Evolutionary conservation across 2,888 invertebrate species (phyloP), one percentile per base, ranked within the genome.

Genomic region (Diadegma fenestrale): DNA sequence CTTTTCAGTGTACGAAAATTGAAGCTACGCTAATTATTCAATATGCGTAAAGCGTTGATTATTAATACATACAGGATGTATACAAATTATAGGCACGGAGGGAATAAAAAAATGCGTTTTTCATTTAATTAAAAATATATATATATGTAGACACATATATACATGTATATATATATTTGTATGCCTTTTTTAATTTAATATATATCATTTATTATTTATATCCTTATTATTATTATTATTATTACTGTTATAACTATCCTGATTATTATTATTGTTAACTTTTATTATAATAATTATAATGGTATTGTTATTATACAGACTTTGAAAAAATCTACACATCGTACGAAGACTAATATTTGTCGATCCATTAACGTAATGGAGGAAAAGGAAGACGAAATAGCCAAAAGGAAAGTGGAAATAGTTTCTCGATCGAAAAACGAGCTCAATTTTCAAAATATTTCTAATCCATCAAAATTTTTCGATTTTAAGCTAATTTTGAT

Each of bases 141-240:
- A 5, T 22, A 64, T 41, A 66, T 33, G 12, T 41, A 66, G 10
- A 6, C 14, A 63, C 17, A 63, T 63, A n/a, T 17, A 51, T 48
- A 51, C n/a, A n/a, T 14, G 12, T 33, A 41, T 19, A 68, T 64
- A 63, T 43, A 58, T 41, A 78, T 41, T 54, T 45, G 69, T 72
- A 78, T 17, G 61, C 79, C 51, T 87, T 89, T 88, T 90, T 89
- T 88, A 87, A 91, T 89, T 88, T 85, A 87, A 85, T 88, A 73
- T 88, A 83, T 83, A 88, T 79, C 80, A 81, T 87, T 87, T 88
- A 87, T 90, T 89, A 82, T 86, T 86, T 87, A 87, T 45, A 87
- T 85, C 37, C 69, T 45, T 37, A 63, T 54, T 69, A 69, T 83
- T 78, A 73, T 73, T 51, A 72, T 72, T 45, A 19, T 41, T 41